Evolutionary conservation across 2,113 vertebrate species (phyloP), one percentile per base, ranked within the genome.

Genomic region (Lasiurus borealis): DNA sequence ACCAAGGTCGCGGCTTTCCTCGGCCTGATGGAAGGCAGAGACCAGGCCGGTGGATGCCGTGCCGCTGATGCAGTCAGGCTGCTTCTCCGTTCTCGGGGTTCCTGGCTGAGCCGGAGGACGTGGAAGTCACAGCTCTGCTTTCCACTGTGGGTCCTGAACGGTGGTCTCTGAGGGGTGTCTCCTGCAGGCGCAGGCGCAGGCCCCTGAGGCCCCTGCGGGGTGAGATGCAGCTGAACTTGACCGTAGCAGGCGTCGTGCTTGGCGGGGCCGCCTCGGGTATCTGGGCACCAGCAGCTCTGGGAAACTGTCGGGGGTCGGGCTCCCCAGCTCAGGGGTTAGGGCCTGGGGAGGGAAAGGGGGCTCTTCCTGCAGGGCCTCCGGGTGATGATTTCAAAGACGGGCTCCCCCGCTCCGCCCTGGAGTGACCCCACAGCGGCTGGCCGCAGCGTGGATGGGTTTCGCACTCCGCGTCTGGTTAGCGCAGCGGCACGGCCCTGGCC

Each of bases 241-340:
- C 44, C 90, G 31, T 29, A 97, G 90, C 73, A 92, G 54, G 92
- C 94, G 54, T 90, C 71, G 44, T 94, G 94, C 96, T 96, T 97
- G 96, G 69, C 91, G 66, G 93, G 92, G 89, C 95, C 96, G 96
- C 97, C 95, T 48, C 88, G 97, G 97, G 94, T 96, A 96, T 95
- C 97, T 98, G 97, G 96, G 96, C 66, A 85, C 94, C 15, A 0
- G 1, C 88, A 89, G 96, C 93, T 80, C 85, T 19, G 94, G 94
- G 96, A 96, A 89, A n/a, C 91, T 23, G 76, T 97, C 95, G 93
- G 18, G 87, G 93, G 90, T 92, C 93, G 77, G 40, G 40, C 40
- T 40, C 40, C 40, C 40, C n/a, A 5, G 40, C 40, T 40, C 40
- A 40, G 40, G 40, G 40, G 40, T 40, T 40, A 40, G 40, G 40